Conservation (phyloP, 1,140 invertebrate species). For the Ylistrum balloti region DNA sequence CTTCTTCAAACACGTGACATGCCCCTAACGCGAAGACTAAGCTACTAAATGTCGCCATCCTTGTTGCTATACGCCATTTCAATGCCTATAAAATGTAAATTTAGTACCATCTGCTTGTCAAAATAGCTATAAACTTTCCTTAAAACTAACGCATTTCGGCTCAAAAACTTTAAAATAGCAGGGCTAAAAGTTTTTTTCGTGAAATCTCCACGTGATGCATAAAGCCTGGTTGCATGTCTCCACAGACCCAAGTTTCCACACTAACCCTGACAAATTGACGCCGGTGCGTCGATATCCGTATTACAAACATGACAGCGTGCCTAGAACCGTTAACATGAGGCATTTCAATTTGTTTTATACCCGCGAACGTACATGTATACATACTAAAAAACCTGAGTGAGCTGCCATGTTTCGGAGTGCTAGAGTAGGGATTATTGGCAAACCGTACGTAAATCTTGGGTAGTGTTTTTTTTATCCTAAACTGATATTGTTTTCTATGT, state of each 20-base stretch:
- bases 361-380: background rate
- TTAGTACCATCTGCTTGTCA: constrained; percentile 26
- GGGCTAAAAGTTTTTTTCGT: background rate
- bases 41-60: constrained; percentile 15
- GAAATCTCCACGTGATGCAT: background rate
- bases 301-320: constrained; percentile 3
- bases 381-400: background rate
- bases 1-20: background rate
- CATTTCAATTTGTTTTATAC: background rate
- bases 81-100: constrained; percentile 20
- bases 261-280: background rate
- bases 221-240: background rate
- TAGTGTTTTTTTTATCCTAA: background rate
- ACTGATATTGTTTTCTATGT: constrained; percentile 9
- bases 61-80: constrained; percentile 3
- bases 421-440: constrained; percentile 19
- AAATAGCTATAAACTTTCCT: constrained; percentile 17
- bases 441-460: background rate
- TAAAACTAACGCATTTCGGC: background rate
- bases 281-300: constrained; percentile 16
- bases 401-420: background rate
- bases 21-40: background rate
- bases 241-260: background rate
- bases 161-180: background rate
- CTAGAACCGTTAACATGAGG: background rate